Evolutionary conservation across 1,140 invertebrate species (phyloP), one percentile per base, ranked within the genome.

Genomic region (Battus philenor): DNA sequence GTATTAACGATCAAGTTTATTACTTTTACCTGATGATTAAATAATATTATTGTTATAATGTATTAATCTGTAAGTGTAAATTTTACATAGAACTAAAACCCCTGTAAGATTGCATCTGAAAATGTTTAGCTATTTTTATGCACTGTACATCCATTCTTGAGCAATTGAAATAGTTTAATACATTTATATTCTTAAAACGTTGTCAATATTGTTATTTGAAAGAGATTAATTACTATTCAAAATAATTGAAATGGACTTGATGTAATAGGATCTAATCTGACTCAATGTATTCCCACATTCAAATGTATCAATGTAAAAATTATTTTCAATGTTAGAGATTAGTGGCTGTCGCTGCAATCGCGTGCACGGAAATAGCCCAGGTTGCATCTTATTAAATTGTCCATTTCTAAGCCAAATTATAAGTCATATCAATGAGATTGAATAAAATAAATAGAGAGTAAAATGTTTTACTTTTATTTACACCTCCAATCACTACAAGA

Each of bases 351-450:
- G n/a, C n/a, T n/a, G n/a, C n/a, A n/a, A n/a, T n/a, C n/a, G n/a
- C n/a, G n/a, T n/a, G n/a, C n/a, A n/a, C n/a, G n/a, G n/a, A 17
- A 18, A 33, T 12, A 16, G 27, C 5, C 27, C 20, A 46, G 11
- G 9, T 32, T 52, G 27, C 26, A 44, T 59, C n/a, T n/a, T n/a
- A 61, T 54, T 54, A 62, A 50, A 47, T 46, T 67, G 50, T 71
- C 63, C 59, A 73, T 78, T 77, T 72, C 54, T 51, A 79, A 78
- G 75, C 71, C 70, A 79, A 76, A 77, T 76, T 76, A 73, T 67
- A 68, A 81, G 64, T 80, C 80, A 84, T 84, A 84, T 84, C 80
- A 84, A 80, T 77, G 69, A 81, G 68, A 78, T 80, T 78, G 58
- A 81, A 78, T 81, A 74, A 84, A 83, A 53, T 72, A 77, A 59